Evolutionary conservation across 1,140 invertebrate genomes (phyloP).

Genomic region (Pteromalus puparum): DNA sequence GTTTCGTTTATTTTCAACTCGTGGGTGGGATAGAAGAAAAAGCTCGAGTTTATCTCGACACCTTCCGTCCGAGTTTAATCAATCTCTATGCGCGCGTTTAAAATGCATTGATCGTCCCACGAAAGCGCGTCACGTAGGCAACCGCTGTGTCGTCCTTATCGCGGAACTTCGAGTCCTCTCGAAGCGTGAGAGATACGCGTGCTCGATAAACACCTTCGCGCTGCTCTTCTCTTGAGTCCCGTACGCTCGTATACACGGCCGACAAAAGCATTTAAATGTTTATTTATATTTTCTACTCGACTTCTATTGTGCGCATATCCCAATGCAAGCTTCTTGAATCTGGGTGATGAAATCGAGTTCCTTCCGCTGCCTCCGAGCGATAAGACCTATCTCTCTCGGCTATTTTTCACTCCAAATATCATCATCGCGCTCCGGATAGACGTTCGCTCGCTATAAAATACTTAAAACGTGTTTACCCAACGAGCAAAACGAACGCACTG

Average conservation of each 20-base stretch:
- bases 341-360: not conserved
- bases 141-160: slow-evolving; percentile 11
- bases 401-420: not conserved
- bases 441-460: not conserved
- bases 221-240: not conserved
- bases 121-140: slow-evolving; percentile 21
- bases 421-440: not conserved
- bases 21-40: too few relatives aligned
- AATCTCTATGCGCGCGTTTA: not conserved
- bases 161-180: not conserved
- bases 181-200: slow-evolving; percentile 31
- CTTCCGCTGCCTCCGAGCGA: not conserved
- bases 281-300: not conserved
- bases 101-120: slow-evolving; percentile 6
- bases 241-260: not conserved
- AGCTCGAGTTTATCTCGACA: too few relatives aligned
- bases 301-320: not conserved
- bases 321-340: not conserved
- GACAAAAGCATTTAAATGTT: slow-evolving; percentile 1
- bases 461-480: not conserved
- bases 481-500: not conserved
- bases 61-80: not conserved
- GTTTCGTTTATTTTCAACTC: too few relatives aligned
- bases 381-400: not conserved
- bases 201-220: slow-evolving; percentile 10